phyloP scores from a whole-genome alignment of 1,140 invertebrate species.

The Pogonognathellus flavescens region DNA sequence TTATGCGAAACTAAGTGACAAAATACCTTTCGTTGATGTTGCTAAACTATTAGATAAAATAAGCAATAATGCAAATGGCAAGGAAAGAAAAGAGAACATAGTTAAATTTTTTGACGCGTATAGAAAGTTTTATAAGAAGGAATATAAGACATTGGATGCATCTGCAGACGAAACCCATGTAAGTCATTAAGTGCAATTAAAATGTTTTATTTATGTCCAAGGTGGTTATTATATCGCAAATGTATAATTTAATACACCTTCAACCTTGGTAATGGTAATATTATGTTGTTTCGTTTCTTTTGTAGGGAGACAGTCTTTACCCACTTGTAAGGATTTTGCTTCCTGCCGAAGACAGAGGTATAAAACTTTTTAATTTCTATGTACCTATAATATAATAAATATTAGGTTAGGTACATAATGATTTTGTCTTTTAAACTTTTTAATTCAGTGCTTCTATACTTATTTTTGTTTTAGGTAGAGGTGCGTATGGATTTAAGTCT shows the following conservation, averaged over 20 bases:
- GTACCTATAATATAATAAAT: too few species aligned
- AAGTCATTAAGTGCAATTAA: too few species aligned
- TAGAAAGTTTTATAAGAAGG: conserved; percentile 68
- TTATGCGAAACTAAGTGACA: conserved; percentile 59
- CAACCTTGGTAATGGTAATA: too few species aligned
- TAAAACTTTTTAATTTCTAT: too few species aligned
- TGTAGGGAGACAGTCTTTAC: conserved; percentile 44
- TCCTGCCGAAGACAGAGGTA: conserved; percentile 58
- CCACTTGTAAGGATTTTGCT: conserved; percentile 9
- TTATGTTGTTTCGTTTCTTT: too few species aligned
- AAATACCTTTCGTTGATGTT: conserved; percentile 71
- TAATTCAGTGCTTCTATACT: neutral
- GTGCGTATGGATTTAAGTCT: conserved; percentile 78
- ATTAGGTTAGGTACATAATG: too few species aligned
- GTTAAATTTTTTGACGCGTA: conserved; percentile 72
- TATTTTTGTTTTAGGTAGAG: conserved; percentile 71
- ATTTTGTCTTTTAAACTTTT: too few species aligned
- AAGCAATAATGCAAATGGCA: conserved; percentile 69
- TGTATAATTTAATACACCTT: too few species aligned
- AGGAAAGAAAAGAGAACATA: conserved; percentile 72
- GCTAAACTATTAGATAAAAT: conserved; percentile 74
- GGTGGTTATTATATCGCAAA: too few species aligned
- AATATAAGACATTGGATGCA: conserved; percentile 67
- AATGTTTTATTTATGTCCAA: too few species aligned
- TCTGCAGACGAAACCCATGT: conserved; percentile 12